These are phyloP conservation scores for Calycopis cecrops DNA, from an alignment of 1,140 invertebrate species.

Conservation along the genomic window DNA sequence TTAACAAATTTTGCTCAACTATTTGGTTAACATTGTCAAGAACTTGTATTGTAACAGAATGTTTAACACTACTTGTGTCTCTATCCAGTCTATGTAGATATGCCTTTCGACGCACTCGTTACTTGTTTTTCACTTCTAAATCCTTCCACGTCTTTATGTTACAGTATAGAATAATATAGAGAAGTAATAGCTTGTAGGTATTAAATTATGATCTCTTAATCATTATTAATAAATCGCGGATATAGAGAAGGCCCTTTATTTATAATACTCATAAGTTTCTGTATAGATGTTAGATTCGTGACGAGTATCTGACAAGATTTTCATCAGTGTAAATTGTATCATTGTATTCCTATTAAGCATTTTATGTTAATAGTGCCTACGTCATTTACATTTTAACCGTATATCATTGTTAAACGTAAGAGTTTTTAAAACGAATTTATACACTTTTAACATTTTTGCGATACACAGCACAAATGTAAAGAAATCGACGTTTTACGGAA, in stretches of 20 bases:
- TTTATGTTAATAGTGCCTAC: too few relatives aligned
- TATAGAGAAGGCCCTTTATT: conserved; percentile 60
- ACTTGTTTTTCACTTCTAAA: conserved; percentile 33
- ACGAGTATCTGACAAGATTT: conserved; percentile 10
- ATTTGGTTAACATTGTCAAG: conserved; percentile 29
- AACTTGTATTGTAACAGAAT: conserved; percentile 12
- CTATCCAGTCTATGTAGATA: conserved; percentile 24
- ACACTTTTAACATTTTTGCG: background rate
- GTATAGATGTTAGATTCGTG: conserved; percentile 35
- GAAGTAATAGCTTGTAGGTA: conserved; percentile 54
- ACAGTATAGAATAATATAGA: conserved; percentile 67
- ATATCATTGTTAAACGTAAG: conserved; percentile 3
- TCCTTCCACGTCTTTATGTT: conserved; percentile 40
- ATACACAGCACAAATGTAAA: conserved; percentile 1
- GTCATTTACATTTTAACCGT: background rate
- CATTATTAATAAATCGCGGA: conserved; percentile 72
- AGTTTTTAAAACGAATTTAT: conserved; percentile 4
- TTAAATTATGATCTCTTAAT: conserved; percentile 75
- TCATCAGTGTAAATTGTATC: too few relatives aligned
- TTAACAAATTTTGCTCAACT: conserved; percentile 71
- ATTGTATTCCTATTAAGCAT: too few relatives aligned
- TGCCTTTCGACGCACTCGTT: conserved; percentile 36
- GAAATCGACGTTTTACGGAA: background rate
- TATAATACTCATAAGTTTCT: conserved; percentile 74
- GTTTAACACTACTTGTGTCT: conserved; percentile 7